Evolutionary conservation across 2,797 vertebrate species (phyloP).

Genomic region (Karalla daura): DNA sequence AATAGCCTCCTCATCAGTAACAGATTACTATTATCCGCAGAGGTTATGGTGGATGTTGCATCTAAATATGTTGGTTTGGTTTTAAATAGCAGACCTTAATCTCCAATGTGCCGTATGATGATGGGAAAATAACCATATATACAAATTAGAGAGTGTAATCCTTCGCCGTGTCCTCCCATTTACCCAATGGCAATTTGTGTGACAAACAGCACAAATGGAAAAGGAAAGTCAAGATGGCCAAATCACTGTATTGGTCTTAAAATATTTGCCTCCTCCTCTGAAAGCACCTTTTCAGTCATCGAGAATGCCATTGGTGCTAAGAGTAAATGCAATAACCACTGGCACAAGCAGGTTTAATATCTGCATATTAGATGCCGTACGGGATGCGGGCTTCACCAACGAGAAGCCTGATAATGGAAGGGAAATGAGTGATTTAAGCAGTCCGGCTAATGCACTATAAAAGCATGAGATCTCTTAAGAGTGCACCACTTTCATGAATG

Average conservation of each 20-base stretch:
- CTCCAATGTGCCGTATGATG: neutral
- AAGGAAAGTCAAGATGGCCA: neutral
- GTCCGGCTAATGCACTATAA: constrained; percentile 44
- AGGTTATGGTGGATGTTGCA: neutral
- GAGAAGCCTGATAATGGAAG: constrained; percentile 31
- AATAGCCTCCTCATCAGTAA: neutral
- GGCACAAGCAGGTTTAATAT: constrained; percentile 9
- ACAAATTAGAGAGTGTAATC: neutral
- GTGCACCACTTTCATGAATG: constrained; percentile 23
- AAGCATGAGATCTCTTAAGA: constrained; percentile 21
- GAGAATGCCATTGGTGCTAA: constrained; percentile 4
- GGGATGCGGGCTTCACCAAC: neutral
- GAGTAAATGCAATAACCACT: constrained; percentile 2
- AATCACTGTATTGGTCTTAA: constrained; percentile 12
- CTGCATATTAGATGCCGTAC: constrained; percentile 1
- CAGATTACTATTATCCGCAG: neutral
- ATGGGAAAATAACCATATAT: neutral
- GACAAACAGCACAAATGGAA: neutral
- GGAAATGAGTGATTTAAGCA: constrained; percentile 32
- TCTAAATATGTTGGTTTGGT: neutral
- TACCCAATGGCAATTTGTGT: neutral
- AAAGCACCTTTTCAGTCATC: constrained; percentile 15
- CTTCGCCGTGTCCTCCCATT: neutral
- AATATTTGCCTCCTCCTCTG: constrained; percentile 1
- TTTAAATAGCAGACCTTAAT: constrained; percentile 4